phyloP scores from a whole-genome alignment of 2,888 invertebrate genomes.

The Leucozona laternaria region DNA sequence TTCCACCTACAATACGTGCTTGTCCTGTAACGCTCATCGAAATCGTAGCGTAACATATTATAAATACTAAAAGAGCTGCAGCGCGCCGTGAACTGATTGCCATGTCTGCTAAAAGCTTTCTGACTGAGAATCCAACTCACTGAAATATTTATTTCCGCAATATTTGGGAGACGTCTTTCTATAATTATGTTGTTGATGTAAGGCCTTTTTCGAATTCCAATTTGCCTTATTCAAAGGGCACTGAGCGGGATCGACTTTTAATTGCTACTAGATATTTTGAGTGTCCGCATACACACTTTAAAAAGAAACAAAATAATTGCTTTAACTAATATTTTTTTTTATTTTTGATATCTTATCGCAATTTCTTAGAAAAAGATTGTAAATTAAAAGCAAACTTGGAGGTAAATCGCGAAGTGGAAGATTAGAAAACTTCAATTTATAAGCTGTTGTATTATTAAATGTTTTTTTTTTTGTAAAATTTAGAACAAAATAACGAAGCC shows the following conservation, averaged over 20 bases:
- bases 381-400: neutral
- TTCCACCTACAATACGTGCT: slow-evolving; percentile 80
- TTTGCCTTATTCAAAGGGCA: neutral
- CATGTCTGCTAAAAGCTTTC: slow-evolving; percentile 1
- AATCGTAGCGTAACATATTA: neutral
- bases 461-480: too few relatives aligned
- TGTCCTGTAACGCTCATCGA: slow-evolving; percentile 21
- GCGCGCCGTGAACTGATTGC: neutral
- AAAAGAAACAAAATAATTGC: slow-evolving; percentile 36
- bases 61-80: neutral
- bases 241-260: slow-evolving; percentile 31
- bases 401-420: neutral
- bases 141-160: slow-evolving; percentile 11
- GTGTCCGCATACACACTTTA: neutral
- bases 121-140: neutral
- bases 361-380: slow-evolving; percentile 6
- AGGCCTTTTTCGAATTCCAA: neutral
- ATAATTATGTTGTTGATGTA: neutral
- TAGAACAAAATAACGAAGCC: too few relatives aligned
- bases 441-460: neutral
- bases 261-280: slow-evolving; percentile 33
- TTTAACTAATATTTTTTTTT: neutral
- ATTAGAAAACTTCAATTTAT: neutral
- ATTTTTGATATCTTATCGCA: slow-evolving; percentile 2
- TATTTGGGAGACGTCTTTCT: neutral